phyloP scores from a whole-genome alignment of 2,888 invertebrate species.

The Pemphredon lugubris region DNA sequence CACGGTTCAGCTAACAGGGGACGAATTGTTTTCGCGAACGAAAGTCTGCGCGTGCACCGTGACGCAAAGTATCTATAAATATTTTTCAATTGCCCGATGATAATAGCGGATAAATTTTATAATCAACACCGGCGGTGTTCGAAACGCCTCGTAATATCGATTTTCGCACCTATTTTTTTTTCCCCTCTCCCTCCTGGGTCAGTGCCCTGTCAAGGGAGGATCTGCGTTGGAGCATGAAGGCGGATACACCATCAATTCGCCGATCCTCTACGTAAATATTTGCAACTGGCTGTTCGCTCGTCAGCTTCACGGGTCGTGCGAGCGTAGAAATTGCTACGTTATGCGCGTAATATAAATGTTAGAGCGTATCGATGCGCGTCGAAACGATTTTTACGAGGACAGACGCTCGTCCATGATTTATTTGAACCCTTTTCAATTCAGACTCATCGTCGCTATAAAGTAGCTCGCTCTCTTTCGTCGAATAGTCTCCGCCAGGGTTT shows the following conservation, averaged over 20 bases:
- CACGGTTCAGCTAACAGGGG: too few species aligned
- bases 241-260: conserved; percentile 63
- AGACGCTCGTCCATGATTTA: conserved; percentile 21
- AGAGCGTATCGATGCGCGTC: conserved; percentile 27
- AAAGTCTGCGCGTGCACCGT: too few species aligned
- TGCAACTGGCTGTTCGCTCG: conserved; percentile 39
- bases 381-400: conserved; percentile 30
- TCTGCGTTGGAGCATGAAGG: conserved; percentile 68
- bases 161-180: conserved; percentile 62
- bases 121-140: conserved; percentile 18
- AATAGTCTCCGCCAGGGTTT: too few species aligned
- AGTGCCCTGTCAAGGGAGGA: conserved; percentile 65
- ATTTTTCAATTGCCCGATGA: conserved; percentile 1
- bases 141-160: conserved; percentile 60
- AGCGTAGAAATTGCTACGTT: conserved; percentile 49
- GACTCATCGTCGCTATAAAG: neutral
- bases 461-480: neutral
- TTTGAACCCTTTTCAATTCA: conserved; percentile 2
- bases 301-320: conserved; percentile 9
- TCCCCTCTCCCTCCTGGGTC: conserved; percentile 53
- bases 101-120: conserved; percentile 50
- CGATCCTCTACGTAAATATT: conserved; percentile 63
- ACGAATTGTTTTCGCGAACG: too few species aligned
- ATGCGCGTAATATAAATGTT: conserved; percentile 57
- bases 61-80: neutral